Evolutionary conservation across 2,888 invertebrate species (phyloP).

Genomic region (Aphrophora alni): DNA sequence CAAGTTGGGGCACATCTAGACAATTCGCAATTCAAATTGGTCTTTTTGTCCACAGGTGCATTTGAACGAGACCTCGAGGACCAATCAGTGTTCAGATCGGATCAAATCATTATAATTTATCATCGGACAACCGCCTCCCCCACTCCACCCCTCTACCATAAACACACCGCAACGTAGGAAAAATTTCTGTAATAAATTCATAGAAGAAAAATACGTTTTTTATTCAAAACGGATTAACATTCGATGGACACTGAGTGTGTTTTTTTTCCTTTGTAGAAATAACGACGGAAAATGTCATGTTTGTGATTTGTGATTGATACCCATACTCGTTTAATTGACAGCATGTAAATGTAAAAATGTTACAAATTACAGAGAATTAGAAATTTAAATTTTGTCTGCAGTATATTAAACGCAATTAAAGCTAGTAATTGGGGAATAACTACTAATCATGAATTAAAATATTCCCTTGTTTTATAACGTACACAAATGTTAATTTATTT

Average conservation of each 20-base stretch:
- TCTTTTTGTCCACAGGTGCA: slow-evolving; percentile 35
- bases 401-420: too few species aligned
- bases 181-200: not conserved
- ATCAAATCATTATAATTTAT: not conserved
- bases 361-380: not conserved
- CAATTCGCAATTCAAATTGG: slow-evolving; percentile 35
- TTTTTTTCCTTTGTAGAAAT: not conserved
- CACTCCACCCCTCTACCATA: not conserved
- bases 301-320: too few species aligned
- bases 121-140: not conserved
- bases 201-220: not conserved
- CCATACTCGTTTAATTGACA: too few species aligned
- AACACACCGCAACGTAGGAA: not conserved
- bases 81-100: not conserved
- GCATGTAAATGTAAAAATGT: not conserved
- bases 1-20: slow-evolving; percentile 16
- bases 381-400: not conserved
- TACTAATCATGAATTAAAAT: too few species aligned
- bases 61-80: not conserved
- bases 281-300: too few species aligned
- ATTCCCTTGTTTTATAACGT: too few species aligned
- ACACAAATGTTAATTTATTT: too few species aligned
- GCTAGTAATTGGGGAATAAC: too few species aligned
- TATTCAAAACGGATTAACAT: not conserved
- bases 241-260: not conserved